These are phyloP conservation scores for Columba livia DNA, from an alignment of 2,113 vertebrate species.

Conservation along the genomic window DNA sequence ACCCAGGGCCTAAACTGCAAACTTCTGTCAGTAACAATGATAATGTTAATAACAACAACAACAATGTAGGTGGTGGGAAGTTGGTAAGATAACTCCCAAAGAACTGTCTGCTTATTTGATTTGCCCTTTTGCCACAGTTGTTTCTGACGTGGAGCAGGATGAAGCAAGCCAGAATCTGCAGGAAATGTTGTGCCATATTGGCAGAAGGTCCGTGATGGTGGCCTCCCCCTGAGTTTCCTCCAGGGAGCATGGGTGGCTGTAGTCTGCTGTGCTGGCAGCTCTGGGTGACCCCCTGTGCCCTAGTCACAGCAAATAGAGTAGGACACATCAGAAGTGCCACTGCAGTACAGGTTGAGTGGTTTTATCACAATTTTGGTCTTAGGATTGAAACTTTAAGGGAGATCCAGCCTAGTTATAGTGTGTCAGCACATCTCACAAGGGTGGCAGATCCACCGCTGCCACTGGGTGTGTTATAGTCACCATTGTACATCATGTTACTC, in stretches of 20 bases:
- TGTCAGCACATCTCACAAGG: neutral
- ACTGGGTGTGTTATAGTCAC: fast-evolving
- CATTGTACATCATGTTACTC: fast-evolving
- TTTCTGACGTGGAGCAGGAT: neutral
- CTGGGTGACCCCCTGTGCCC: no score
- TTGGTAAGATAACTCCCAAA: neutral
- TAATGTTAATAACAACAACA: no score
- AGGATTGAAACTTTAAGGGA: neutral
- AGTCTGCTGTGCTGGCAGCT: neutral
- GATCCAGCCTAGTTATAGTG: fast-evolving
- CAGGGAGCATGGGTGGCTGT: neutral
- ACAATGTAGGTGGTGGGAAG: neutral
- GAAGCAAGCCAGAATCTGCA: no score
- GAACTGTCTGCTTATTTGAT: neutral
- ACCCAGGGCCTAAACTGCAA: neutral
- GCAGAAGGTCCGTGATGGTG: neutral
- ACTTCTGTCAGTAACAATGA: neutral
- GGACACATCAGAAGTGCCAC: neutral
- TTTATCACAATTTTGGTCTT: neutral
- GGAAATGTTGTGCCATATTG: neutral
- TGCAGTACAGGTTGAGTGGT: fast-evolving
- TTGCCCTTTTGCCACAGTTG: neutral
- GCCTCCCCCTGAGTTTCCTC: no score
- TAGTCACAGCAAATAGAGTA: neutral
- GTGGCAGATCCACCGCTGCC: neutral